These are phyloP conservation scores for Eristalis arbustorum DNA, from an alignment of 2,888 invertebrate species.

Conservation along the genomic window DNA sequence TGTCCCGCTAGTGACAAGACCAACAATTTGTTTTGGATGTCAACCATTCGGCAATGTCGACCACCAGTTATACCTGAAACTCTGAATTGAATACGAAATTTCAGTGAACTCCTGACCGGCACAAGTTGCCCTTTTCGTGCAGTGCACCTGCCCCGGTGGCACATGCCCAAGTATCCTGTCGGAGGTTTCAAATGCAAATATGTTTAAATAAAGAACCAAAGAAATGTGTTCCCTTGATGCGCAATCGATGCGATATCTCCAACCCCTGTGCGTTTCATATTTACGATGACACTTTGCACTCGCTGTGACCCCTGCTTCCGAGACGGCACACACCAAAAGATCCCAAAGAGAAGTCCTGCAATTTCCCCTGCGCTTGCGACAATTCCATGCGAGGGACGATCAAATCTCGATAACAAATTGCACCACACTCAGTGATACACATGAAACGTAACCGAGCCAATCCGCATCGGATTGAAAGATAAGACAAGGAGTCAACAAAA, in stretches of 20 bases:
- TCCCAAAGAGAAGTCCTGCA: slow-evolving; percentile 30
- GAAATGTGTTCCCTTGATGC: slow-evolving; percentile 57
- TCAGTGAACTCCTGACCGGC: slow-evolving; percentile 39
- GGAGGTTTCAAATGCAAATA: slow-evolving; percentile 68
- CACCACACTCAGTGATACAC: slow-evolving; percentile 58
- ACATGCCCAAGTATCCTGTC: slow-evolving; percentile 70
- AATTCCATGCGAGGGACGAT: slow-evolving; percentile 52
- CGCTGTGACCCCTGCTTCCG: slow-evolving; percentile 54
- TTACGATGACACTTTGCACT: slow-evolving; percentile 70
- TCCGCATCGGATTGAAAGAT: slow-evolving; percentile 42
- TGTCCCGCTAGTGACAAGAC: slow-evolving; percentile 28
- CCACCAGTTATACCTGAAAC: slow-evolving; percentile 55
- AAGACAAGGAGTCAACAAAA: slow-evolving; percentile 46
- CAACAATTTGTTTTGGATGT: slow-evolving; percentile 67
- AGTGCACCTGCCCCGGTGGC: slow-evolving; percentile 67
- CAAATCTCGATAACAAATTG: slow-evolving; percentile 69
- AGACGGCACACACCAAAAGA: slow-evolving; percentile 52
- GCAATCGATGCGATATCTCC: slow-evolving; percentile 58
- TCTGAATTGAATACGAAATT: slow-evolving; percentile 52
- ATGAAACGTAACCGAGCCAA: slow-evolving; percentile 53
- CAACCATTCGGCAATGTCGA: slow-evolving; percentile 60
- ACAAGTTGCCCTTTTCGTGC: slow-evolving; percentile 39
- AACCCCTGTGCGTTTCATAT: slow-evolving; percentile 62
- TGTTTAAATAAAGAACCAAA: slow-evolving; percentile 36
- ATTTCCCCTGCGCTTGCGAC: slow-evolving; percentile 47